A percentile compares a stretch with the other conserved stretches of the same genome.
These are phyloP conservation scores for Tetramorium parvispinum DNA, from an alignment of 1,140 invertebrate species.

Conservation along the genomic window DNA sequence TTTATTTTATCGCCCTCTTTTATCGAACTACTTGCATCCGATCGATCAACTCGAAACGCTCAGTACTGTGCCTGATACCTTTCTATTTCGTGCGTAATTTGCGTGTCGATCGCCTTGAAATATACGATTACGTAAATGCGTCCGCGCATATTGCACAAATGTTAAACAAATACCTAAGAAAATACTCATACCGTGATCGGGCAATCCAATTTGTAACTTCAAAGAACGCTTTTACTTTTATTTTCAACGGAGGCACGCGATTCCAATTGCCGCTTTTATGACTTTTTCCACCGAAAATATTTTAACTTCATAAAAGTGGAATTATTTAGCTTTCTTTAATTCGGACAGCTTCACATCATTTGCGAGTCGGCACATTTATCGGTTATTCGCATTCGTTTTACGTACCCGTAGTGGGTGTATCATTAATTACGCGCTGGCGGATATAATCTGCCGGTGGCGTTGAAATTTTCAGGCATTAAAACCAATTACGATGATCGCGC, in stretches of 20 bases:
- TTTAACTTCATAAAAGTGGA: slow-evolving; percentile 1
- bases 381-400: slow-evolving; percentile 36
- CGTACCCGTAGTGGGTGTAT: slow-evolving; percentile 3
- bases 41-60: slow-evolving; percentile 28
- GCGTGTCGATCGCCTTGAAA: background rate
- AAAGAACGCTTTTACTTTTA: background rate
- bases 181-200: background rate
- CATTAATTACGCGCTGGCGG: slow-evolving; percentile 57
- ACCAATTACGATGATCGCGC: slow-evolving; percentile 57
- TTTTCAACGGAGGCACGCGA: background rate
- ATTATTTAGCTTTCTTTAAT: slow-evolving; percentile 29
- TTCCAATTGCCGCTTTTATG: background rate
- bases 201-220: slow-evolving; percentile 15
- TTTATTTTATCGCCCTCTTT: slow-evolving; percentile 44
- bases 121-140: slow-evolving; percentile 26
- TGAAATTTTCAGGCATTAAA: slow-evolving; percentile 58
- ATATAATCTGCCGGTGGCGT: slow-evolving; percentile 57
- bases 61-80: slow-evolving; percentile 3
- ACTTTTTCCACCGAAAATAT: background rate
- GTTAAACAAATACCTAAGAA: background rate
- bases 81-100: background rate
- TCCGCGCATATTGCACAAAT: background rate
- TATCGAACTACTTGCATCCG: slow-evolving; percentile 19
- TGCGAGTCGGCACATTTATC: slow-evolving; percentile 34
- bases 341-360: slow-evolving; percentile 1